These are phyloP conservation scores for Sclerurus mexicanus DNA, from an alignment of 2,113 vertebrate species.

Conservation along the genomic window DNA sequence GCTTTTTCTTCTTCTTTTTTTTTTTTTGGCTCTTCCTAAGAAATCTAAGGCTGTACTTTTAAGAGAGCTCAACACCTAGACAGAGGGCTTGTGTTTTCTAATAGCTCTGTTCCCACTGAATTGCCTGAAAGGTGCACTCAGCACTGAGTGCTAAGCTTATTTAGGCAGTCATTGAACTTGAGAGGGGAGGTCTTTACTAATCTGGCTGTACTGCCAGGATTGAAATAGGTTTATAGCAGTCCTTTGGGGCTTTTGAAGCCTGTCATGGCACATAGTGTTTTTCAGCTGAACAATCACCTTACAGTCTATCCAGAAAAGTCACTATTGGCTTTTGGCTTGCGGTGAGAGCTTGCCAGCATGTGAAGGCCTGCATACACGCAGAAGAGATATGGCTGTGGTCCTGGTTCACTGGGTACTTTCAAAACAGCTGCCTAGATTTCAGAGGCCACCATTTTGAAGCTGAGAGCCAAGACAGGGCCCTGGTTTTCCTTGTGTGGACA, in stretches of 20 bases:
- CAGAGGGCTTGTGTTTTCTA: neutral
- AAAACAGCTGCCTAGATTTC: neutral
- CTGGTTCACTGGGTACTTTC: neutral
- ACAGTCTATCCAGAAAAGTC: neutral
- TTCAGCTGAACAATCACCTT: neutral
- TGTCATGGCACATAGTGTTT: neutral
- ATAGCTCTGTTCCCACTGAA: neutral
- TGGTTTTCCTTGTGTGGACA: neutral
- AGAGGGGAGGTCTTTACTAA: neutral
- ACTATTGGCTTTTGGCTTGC: neutral
- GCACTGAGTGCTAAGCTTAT: neutral
- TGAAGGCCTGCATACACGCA: rapidly evolving
- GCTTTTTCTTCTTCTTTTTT: neutral
- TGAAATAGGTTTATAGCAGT: neutral
- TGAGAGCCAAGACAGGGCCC: neutral
- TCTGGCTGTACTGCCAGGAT: neutral
- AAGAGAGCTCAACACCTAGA: neutral
- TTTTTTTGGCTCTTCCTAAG: neutral
- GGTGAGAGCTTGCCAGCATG: neutral
- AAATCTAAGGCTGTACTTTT: neutral
- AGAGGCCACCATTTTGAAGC: neutral
- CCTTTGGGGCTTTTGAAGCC: neutral
- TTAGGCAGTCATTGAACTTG: neutral
- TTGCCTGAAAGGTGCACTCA: neutral
- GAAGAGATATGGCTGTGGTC: neutral